Evolutionary conservation across 2,113 vertebrate species (phyloP).

Genomic region (Aldabrachelys gigantea): DNA sequence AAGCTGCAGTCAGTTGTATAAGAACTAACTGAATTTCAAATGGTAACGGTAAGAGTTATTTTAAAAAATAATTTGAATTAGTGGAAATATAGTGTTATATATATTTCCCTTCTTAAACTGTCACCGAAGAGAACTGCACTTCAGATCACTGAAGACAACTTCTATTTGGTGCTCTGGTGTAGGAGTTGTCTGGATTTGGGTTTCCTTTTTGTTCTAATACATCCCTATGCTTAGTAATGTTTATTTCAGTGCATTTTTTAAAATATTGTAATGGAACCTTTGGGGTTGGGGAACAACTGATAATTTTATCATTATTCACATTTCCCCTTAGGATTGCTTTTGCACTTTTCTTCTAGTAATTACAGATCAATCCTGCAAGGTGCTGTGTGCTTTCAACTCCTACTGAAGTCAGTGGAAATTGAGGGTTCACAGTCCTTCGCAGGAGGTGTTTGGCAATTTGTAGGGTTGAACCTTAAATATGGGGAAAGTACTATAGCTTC

Average conservation of each 20-base stretch:
- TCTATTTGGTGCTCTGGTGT: not conserved
- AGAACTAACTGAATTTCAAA: conserved; percentile 14
- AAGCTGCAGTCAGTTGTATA: not conserved
- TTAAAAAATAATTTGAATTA: conserved; percentile 29
- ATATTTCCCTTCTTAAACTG: not conserved
- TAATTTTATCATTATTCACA: not conserved
- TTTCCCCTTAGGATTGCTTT: not conserved
- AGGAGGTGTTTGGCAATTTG: not conserved
- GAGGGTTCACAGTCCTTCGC: not conserved
- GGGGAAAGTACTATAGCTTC: not conserved
- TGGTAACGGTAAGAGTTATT: conserved; percentile 21
- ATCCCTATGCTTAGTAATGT: not conserved
- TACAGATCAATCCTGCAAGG: not conserved
- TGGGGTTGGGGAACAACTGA: conserved; percentile 8
- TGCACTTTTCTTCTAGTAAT: not conserved
- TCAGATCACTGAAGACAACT: not conserved
- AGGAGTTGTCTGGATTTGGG: not conserved
- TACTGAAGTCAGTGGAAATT: fast-evolving
- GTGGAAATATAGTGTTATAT: not conserved
- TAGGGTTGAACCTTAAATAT: not conserved
- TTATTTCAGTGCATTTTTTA: not conserved
- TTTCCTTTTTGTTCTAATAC: not conserved
- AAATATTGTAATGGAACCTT: not conserved
- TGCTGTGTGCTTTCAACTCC: not conserved
- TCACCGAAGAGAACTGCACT: not conserved